These are phyloP conservation scores for Psilopogon haemacephalus DNA, from an alignment of 2,113 vertebrate genomes.

Conservation along the genomic window DNA sequence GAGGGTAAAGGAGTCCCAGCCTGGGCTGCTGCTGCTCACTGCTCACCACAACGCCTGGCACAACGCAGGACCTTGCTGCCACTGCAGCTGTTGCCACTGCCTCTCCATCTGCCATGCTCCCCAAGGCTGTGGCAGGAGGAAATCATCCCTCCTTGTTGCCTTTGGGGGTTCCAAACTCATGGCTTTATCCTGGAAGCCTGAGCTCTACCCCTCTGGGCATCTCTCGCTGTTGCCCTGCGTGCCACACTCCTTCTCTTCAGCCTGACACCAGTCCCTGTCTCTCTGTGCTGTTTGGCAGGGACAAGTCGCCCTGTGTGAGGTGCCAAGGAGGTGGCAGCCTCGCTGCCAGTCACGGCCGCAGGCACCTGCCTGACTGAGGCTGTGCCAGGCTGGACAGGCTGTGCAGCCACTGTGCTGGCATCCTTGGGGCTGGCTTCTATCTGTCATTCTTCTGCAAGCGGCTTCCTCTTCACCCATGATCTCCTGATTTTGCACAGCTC, in stretches of 20 bases:
- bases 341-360: not conserved
- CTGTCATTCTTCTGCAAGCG: not conserved
- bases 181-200: not conserved
- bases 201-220: not conserved
- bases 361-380: not conserved
- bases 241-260: not conserved
- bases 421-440: not conserved
- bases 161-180: not conserved
- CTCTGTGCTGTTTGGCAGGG: not conserved
- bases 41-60: not conserved
- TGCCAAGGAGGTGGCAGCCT: not conserved
- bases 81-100: not conserved
- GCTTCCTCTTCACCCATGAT: not conserved
- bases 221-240: not conserved
- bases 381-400: not conserved
- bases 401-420: not conserved
- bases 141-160: not conserved
- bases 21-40: fast-evolving
- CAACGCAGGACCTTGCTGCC: not conserved
- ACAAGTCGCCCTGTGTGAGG: not conserved
- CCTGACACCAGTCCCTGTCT: not conserved
- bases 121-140: fast-evolving
- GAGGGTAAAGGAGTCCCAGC: fast-evolving
- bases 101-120: not conserved
- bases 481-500: too few relatives aligned